These are phyloP conservation scores for Chironomus tentans DNA, from an alignment of 2,888 invertebrate genomes.

Conservation along the genomic window DNA sequence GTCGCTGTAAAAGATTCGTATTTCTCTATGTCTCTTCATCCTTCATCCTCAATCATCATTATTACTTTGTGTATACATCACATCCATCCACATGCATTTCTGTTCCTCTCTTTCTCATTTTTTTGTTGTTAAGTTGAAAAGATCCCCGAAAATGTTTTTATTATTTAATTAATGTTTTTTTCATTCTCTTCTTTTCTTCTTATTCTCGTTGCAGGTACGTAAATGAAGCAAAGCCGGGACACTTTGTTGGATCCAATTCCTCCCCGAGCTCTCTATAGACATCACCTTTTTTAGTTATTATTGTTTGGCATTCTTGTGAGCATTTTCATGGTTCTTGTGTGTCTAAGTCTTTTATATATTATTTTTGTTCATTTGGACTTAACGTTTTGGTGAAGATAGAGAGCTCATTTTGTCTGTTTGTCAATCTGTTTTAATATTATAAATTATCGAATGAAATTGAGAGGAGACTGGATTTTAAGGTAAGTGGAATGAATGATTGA, in stretches of 20 bases:
- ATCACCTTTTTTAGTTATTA: background rate
- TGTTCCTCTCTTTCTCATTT: background rate
- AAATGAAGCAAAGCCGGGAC: background rate
- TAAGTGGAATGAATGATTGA: too few relatives aligned
- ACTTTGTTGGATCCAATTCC: background rate
- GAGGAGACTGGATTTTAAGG: too few relatives aligned
- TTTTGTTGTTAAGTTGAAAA: background rate
- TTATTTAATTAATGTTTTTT: constrained; percentile 24
- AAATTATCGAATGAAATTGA: too few relatives aligned
- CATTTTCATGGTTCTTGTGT: constrained; percentile 2
- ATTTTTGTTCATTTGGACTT: too few relatives aligned
- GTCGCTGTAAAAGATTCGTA: background rate
- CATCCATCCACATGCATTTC: too few relatives aligned
- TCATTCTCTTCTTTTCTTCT: background rate
- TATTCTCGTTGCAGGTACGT: constrained; percentile 20
- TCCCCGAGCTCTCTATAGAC: too few relatives aligned
- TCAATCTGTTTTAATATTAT: too few relatives aligned
- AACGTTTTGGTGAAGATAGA: too few relatives aligned
- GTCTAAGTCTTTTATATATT: background rate
- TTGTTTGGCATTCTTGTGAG: constrained; percentile 6
- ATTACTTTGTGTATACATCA: background rate
- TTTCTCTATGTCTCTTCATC: background rate
- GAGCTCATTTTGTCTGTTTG: too few relatives aligned
- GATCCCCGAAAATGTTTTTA: constrained; percentile 16
- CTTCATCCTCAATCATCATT: background rate